Evolutionary conservation across 2,797 vertebrate species (phyloP), one percentile per base, ranked within the genome.

Genomic region (Cynodonichthys magdalenae): DNA sequence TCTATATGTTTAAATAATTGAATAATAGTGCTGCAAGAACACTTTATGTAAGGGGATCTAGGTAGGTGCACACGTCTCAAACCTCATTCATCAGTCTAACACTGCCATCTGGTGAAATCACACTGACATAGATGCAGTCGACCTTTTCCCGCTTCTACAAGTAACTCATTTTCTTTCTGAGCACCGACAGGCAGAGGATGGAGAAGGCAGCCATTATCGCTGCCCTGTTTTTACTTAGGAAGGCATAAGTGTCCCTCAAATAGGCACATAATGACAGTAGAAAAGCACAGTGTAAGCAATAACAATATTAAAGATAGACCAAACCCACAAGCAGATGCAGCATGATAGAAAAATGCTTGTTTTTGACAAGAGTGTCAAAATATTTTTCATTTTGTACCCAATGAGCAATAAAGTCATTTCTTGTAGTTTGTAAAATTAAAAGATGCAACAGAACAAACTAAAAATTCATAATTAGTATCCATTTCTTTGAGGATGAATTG

Each of bases 81-180:
- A 55, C 27, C 57, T 24, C 20, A 36, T 11, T 63, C 46, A n/a
- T 24, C 27, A 67, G 62, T 58, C 55, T 74, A 46, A 82, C 64
- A 83, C 84, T 88, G 90, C 90, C 91, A 90, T 78, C 91, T 91
- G 81, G 83, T 86, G 86, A 44, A 58, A 70, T 41, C 52, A 46
- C 12, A 68, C 28, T 36, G 36, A 27, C 60, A 60, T 42, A 60
- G 20, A 39, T 29, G 19, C 49, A 44, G 51, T 48, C 1, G 54
- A 53, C 17, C 14, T 39, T 68, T 27, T 77, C 60, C 49, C 29
- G 47, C 7, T 34, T 14, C 39, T 18, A 42, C 54, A 51, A 19
- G 34, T n/a, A 4, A 31, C 19, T 20, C 48, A 19, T 55, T 39
- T 59, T 51, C 49, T 24, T 62, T 77, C 58, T 29, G 53, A 65